Evolutionary conservation across 1,140 invertebrate genomes (phyloP), one percentile per base, ranked within the genome.

Genomic region (Sycophaga agraensis): DNA sequence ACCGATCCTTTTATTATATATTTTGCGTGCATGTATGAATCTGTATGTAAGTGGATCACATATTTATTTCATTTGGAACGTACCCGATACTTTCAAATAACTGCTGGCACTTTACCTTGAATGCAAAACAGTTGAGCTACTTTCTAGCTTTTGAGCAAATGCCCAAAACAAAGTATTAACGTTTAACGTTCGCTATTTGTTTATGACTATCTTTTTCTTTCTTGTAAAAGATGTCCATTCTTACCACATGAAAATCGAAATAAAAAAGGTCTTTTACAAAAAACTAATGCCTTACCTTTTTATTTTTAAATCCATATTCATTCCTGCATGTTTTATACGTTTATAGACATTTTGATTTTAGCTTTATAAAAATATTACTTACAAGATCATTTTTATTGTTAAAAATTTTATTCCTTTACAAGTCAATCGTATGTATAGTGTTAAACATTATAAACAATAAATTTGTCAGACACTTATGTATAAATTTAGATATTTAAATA

Each of bases 161-260:
- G 69, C 70, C 67, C 68, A 53, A 53, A 54, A 66, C 64, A 68
- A 73, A 74, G 68, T 75, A 76, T 76, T 74, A 75, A 75, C 61
- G 65, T 71, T 76, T 72, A 74, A 73, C 55, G 59, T 70, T 72
- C 69, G 68, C 75, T 75, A 71, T 71, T 48, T 73, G 59, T 73
- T 74, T 73, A 66, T 68, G 67, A 73, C 63, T 65, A 69, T 73
- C n/a, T n/a, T n/a, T 63, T 35, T 39, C 17, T 49, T 49, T 49
- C 2, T 21, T 70, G 69, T 69, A 66, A 71, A 57, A 60, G 65
- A 61, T 66, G 64, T 24, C 9, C 35, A 31, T 60, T 45, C 40
- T 59, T 51, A 59, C 39, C 48, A 43, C 24, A 14, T 26, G 28
- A 49, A 58, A 4, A 24, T 35, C 28, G 49, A 11, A 53, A 60